Base-by-base conservation (phyloP, 2,888 invertebrate genomes). In the Tiliacea citrago region DNA sequence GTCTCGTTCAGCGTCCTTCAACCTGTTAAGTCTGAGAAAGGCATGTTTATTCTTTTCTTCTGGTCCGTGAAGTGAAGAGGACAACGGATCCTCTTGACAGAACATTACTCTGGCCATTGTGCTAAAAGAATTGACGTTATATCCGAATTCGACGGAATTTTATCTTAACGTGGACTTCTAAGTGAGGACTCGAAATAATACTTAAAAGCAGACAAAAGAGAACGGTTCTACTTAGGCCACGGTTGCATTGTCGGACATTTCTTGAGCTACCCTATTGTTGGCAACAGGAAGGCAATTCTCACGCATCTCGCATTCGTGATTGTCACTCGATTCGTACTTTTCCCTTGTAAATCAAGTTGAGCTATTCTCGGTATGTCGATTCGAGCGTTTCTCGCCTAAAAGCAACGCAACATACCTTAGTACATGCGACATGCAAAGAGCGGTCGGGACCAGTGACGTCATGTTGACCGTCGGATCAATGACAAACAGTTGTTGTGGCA, bases 181-280 rank as follows among this genome's bases (percentile, higher is more conserved):
- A 84, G 57, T 49, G 47, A 66, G 60, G 29, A 39, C 65, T 74
- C 61, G 81, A 74, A 69, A 80, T 75, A 84, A 84, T 81, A 73
- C 81, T 79, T 58, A 68, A 82, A 70, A 78, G 71, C 39, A 12
- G 39, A 82, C 51, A 71, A 66, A 71, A 61, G 57, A 49, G 61
- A 67, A 79, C 39, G 55, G 49, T 66, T 47, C n/a, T 61, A 47
- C 71, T 63, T 47, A 57, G 24, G 55, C 55, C 29, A 39, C 58
- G 49, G 39, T 66, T 53, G 55, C 39, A 66, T 47, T 57, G 61
- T 79, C 16, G 57, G 51, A 58, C 12, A 57, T 67, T 79, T 79
- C 16, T 16, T n/a, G 51, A 51, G 78, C 53, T 47, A 61, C 16
- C 4, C 24, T 47, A 13, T 12, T 69, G 51, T 51, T 55, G 18